Base-by-base conservation (phyloP, 2,113 vertebrate species). In the Amphilophus citrinellus region DNA sequence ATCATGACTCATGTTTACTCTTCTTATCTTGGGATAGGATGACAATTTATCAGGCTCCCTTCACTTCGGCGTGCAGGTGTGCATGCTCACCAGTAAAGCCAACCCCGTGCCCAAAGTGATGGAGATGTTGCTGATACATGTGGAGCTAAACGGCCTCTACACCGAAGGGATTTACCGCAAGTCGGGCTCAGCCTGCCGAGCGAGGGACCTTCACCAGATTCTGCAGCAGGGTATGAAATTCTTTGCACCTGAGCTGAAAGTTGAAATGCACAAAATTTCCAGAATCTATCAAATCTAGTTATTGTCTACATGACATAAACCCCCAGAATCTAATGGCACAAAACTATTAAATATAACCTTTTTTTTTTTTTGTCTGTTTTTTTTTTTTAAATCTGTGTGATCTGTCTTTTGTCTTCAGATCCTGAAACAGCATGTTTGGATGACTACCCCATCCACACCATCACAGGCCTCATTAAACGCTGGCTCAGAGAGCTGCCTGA, bases 101-200 rank as follows among this genome's bases (percentile, higher is more conserved):
- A 95, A 92, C 63, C 97, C 96, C 0, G 97, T 99, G 7, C 98
- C 98, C 0, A 18, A 97, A 3, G 97, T 99, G 86, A 87, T 99
- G 93, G 97, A 98, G 93, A 95, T 97, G 88, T 57, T 99, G 91
- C 91, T 99, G 56, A 96, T 98, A 81, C 96, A 99, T 0, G 96
- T 99, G 79, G 98, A 99, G 95, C 95, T 99, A 93, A 97, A 98
- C 0, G 98, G 98, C 27, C 96, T 99, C 20, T 99, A 98, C 95
- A 98, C 97, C 0, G 98, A 99, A 88, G 98, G 98, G 15, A 98
- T 99, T 85, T 99, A 99, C 92, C 97, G 98, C 87, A 99, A 99
- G 83, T 99, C 98, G 0, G 98, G 98, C 0, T 97, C 98, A 0
- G 94, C 97, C 32, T 97, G 97, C 80, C 97, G 96, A 1, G 97